phyloP scores from a whole-genome alignment of 1,140 invertebrate genomes.

The Trichogramma pretiosum region DNA sequence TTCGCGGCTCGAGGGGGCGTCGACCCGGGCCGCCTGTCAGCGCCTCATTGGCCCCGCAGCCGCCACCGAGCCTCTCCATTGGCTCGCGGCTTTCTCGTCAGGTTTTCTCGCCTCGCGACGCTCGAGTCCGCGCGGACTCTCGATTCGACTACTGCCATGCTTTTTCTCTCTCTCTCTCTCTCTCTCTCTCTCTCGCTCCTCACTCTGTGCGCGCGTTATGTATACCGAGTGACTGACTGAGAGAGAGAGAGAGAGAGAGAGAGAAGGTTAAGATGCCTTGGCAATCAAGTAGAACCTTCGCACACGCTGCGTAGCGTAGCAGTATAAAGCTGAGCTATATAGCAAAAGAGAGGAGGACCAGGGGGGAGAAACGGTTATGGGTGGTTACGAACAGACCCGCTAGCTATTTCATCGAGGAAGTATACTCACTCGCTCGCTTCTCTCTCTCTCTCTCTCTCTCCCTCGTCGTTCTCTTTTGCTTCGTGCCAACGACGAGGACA shows the following conservation, averaged over 20 bases:
- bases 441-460: neutral
- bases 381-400: constrained; percentile 36
- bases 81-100: too few relatives aligned
- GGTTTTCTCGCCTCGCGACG: constrained; percentile 2
- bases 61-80: too few relatives aligned
- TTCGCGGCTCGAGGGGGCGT: too few relatives aligned
- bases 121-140: constrained; percentile 37
- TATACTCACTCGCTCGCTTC: neutral
- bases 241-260: neutral
- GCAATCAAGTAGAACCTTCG: constrained; percentile 48
- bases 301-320: too few relatives aligned
- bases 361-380: constrained; percentile 42
- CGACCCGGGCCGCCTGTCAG: too few relatives aligned
- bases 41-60: too few relatives aligned
- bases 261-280: constrained; percentile 33
- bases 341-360: too few relatives aligned
- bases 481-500: too few relatives aligned
- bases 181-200: too few relatives aligned
- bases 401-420: constrained; percentile 15
- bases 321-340: too few relatives aligned
- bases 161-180: too few relatives aligned
- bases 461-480: neutral
- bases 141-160: constrained; percentile 20
- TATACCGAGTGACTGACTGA: neutral
- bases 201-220: too few relatives aligned